These are phyloP conservation scores for Porites cylindrica DNA, from an alignment of 92 coral and sea anemone species.

Conservation along the genomic window DNA sequence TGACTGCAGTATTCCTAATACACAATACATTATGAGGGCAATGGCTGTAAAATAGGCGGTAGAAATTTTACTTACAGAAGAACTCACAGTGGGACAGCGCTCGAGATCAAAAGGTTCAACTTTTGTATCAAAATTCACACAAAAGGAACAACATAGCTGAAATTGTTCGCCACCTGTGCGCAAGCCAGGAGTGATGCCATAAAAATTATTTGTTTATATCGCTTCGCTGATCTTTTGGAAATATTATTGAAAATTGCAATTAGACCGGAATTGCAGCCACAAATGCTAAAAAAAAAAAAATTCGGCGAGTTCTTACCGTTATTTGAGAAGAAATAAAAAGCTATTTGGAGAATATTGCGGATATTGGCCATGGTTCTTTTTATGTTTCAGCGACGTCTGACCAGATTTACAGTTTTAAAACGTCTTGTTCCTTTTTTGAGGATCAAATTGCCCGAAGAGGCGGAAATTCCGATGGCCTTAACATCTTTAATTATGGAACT, in stretches of 20 bases:
- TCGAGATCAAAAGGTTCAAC: constrained; percentile 26
- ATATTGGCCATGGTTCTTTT: too few species aligned
- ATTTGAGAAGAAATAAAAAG: too few species aligned
- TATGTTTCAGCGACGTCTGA: not conserved
- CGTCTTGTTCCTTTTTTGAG: not conserved
- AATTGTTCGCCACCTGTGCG: constrained; percentile 7
- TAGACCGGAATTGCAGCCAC: not conserved
- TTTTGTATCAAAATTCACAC: not conserved
- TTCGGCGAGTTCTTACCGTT: too few species aligned
- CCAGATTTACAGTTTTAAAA: not conserved
- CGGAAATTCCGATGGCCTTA: constrained; percentile 6
- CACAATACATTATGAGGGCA: not conserved
- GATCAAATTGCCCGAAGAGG: not conserved
- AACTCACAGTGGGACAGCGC: constrained; percentile 5
- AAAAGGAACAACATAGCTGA: constrained; percentile 17
- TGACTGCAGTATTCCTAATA: not conserved
- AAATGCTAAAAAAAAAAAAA: not conserved
- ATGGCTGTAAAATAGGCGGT: not conserved
- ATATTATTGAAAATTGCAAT: not conserved
- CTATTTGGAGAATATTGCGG: too few species aligned
- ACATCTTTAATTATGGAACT: not conserved
- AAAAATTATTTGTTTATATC: constrained; percentile 23
- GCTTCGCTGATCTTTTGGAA: not conserved
- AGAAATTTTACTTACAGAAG: constrained; percentile 4
- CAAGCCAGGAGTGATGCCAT: constrained; percentile 37